Conservation (phyloP, 2,797 vertebrate species). For the Taeniopygia guttata region DNA sequence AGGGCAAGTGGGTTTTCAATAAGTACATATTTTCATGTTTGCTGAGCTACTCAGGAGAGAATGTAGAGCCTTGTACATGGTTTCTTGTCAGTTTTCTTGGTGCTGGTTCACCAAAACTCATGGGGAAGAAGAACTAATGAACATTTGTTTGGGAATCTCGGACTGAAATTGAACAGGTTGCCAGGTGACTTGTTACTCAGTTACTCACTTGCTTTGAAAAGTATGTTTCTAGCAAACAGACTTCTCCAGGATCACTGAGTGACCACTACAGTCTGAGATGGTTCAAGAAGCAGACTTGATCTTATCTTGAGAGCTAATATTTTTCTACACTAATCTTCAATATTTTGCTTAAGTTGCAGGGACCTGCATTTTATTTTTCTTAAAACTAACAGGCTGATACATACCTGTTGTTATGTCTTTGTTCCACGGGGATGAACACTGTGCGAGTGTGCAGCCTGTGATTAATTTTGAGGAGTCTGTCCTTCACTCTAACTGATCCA, state of each 20-base stretch:
- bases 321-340: not conserved
- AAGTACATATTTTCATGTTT: not conserved
- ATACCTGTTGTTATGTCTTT: not conserved
- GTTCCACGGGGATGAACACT: not conserved
- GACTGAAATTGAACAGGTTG: not conserved
- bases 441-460: rapidly evolving
- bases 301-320: not conserved
- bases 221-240: not conserved
- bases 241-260: not conserved
- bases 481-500: not conserved
- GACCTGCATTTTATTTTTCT: not conserved
- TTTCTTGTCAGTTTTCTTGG: not conserved
- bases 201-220: not conserved
- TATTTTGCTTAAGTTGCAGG: not conserved
- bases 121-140: not conserved
- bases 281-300: not conserved
- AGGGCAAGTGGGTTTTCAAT: not conserved
- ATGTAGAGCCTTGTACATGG: not conserved
- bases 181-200: not conserved
- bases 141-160: not conserved
- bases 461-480: not conserved
- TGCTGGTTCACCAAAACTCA: not conserved
- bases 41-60: not conserved
- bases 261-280: not conserved
- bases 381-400: not conserved